Evolutionary conservation across 2,797 vertebrate species (phyloP), one percentile per base, ranked within the genome.

Genomic region (Gallirallus australis): DNA sequence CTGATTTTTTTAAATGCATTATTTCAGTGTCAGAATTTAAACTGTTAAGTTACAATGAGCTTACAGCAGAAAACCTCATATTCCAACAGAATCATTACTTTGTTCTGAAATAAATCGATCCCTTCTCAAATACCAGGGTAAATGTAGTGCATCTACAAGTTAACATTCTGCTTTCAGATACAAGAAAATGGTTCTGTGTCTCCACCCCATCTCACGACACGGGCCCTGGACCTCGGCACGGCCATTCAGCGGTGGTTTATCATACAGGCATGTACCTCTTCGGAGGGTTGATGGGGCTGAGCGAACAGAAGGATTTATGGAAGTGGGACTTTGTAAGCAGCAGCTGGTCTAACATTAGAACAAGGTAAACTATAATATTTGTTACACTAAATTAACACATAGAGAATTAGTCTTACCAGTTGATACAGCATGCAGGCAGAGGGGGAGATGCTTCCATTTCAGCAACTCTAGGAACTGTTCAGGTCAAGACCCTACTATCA

Each of bases 271-370:
- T 99, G 99, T 99, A 98, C 94, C 96, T 99, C 93, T 99, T 98
- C 0, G 99, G 99, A 60, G 99, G 99, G 11, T 82, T 99, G 94
- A 98, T 98, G 91, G 98, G 98, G 35, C 93, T 99, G 71, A 96
- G 89, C 14, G 99, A 99, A 95, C 98, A 99, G 97, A 98, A 97
- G 59, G 99, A 99, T 97, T 97, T 99, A 90, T 99, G 99, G 99
- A 98, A 83, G 86, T 99, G 99, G 98, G 98, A 97, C 85, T 98
- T 97, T 23, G 66, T 40, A 86, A 98, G 71, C 95, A 95, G 96
- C 73, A 96, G 83, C 35, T 99, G 99, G 98, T 98, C 94, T 90
- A 97, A 79, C 79, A 98, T 99, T 94, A 98, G 85, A 96, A 98
- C 96, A 86, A 98, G 95, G 99, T 99, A 88, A 98, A 94, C 60